These are phyloP conservation scores for Argya squamiceps DNA, from an alignment of 2,797 vertebrate genomes.

Conservation along the genomic window DNA sequence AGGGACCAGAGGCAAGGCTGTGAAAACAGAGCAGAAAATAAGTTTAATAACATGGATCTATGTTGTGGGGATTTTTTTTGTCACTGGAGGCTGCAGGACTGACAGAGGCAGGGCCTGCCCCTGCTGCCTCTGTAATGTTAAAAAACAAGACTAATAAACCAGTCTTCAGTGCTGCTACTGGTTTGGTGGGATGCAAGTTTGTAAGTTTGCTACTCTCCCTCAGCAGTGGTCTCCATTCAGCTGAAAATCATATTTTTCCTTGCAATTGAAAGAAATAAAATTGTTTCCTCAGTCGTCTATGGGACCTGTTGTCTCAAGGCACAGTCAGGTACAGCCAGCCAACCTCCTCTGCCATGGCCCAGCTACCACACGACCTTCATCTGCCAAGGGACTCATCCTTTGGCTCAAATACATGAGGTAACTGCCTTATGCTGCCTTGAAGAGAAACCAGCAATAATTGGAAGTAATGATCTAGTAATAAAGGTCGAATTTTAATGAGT, in stretches of 20 bases:
- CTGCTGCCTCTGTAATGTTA: not conserved
- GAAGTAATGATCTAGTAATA: not conserved
- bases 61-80: not conserved
- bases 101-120: not conserved
- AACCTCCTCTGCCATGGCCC: not conserved
- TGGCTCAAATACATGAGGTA: fast-evolving
- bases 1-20: not conserved
- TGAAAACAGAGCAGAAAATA: not conserved
- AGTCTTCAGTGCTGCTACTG: not conserved
- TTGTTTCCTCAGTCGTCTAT: fast-evolving
- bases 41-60: not conserved
- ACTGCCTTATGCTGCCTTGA: fast-evolving
- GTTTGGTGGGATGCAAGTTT: not conserved
- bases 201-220: not conserved
- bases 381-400: not conserved
- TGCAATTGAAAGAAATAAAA: not conserved
- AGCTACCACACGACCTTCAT: not conserved
- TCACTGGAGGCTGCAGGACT: not conserved
- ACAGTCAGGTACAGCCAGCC: not conserved
- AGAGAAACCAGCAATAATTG: not conserved
- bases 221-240: not conserved
- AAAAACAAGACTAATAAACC: not conserved
- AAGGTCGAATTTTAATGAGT: not conserved
- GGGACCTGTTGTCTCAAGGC: not conserved
- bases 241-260: not conserved